Base-by-base conservation (phyloP, 2,113 vertebrate species). In the Mola mola region DNA sequence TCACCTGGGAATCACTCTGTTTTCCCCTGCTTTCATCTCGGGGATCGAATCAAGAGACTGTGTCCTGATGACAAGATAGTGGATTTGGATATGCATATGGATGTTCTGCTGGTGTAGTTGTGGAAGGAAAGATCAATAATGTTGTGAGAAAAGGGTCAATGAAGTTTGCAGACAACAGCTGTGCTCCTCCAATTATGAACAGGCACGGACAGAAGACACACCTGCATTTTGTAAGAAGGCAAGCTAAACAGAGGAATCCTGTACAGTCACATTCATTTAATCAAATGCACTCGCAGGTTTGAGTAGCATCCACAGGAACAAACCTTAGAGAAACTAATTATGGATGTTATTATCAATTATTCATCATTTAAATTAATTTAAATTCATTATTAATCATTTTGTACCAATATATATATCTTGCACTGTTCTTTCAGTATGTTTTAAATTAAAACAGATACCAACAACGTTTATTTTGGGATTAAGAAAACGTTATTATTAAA, bases 171-270 rank as follows among this genome's bases (percentile, higher is more conserved):
- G 25, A 29, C 16, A 6, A 71, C 82, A 86, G 82, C 78, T 84
- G 82, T 59, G 79, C 52, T 71, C n/a, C 28, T 75, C 66, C 79
- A 78, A 85, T 79, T 82, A 78, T 46, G 71, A 82, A 71, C 53
- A 70, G 61, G 33, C 38, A 52, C 43, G 36, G 49, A 69, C 40
- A 55, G 52, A 22, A 26, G 56, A 59, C 25, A 31, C 82, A 75
- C 65, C 77, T 77, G 79, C 1, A 10, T 44, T 82, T 76, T 73
- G 69, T 75, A 67, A 53, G 65, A n/a, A 48, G 56, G 40, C 21
- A 62, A 25, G 43, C 24, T 49, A 12, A 43, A 47, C 25, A 38
- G 48, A 66, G 33, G 13, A 62, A 63, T 55, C 24, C 22, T 26
- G n/a, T 10, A 12, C 26, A 42, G 11, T 22, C 40, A 75, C 9